These are phyloP conservation scores for Phthorimaea operculella DNA, from an alignment of 1,140 invertebrate genomes.

Conservation along the genomic window DNA sequence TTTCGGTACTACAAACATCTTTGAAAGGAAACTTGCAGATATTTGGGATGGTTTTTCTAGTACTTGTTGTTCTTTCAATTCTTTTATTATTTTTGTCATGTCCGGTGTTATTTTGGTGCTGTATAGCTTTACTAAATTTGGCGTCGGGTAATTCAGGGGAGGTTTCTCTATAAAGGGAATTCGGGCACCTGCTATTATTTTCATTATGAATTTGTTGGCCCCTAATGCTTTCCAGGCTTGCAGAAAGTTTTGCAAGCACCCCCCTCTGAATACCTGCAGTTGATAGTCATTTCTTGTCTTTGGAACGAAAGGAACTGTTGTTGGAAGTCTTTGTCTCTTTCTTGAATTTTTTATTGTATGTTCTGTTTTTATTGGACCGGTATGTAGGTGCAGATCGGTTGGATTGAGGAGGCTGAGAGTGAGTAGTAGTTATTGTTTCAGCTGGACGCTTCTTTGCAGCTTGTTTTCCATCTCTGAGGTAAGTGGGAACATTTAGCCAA, in stretches of 20 bases:
- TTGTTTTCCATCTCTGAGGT: neutral
- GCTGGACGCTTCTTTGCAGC: neutral
- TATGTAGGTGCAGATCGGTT: neutral
- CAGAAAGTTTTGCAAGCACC: constrained; percentile 18
- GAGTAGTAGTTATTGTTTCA: neutral
- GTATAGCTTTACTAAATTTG: constrained; percentile 6
- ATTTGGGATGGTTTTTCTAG: constrained; percentile 10
- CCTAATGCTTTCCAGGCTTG: constrained; percentile 16
- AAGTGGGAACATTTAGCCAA: constrained; percentile 21
- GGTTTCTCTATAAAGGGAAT: constrained; percentile 26
- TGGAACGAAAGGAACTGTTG: neutral
- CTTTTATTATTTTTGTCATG: constrained; percentile 22
- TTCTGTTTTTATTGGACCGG: neutral
- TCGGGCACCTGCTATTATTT: constrained; percentile 20
- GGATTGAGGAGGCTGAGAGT: neutral
- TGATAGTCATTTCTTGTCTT: constrained; percentile 12
- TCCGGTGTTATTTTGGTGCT: constrained; percentile 13
- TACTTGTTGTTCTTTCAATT: constrained; percentile 16
- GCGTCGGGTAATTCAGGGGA: constrained; percentile 11
- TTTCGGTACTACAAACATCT: constrained; percentile 24
- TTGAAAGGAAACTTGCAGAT: constrained; percentile 24
- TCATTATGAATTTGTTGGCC: constrained; percentile 22
- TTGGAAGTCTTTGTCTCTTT: neutral
- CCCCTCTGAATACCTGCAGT: constrained; percentile 13
- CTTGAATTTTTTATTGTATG: neutral